Base-by-base conservation (phyloP, 1,140 invertebrate genomes). In the Leptinotarsa defecta region DNA sequence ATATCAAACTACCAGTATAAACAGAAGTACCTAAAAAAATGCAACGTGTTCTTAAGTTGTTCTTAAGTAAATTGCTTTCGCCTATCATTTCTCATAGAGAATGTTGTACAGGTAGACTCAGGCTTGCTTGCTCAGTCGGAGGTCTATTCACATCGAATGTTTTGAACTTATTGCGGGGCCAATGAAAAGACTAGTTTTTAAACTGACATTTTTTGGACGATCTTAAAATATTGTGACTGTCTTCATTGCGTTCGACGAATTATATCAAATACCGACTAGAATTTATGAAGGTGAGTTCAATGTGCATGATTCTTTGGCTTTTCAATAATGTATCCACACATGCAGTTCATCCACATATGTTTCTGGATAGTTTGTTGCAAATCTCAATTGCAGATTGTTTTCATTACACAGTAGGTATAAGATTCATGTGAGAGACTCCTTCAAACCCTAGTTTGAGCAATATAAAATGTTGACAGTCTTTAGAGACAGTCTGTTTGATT, bases 1-100 rank as follows among this genome's bases (percentile, higher is more conserved):
- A 57, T 57, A 57, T 57, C 52, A 57, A 57, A 57, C 52, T 57
- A 13, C 52, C 52, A 57, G 52, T 13, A 57, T 57, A 57, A 57
- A 57, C 52, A 57, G 3, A 43, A 57, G 52, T 57, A 57, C 52
- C 52, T 57, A 17, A 57, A 57, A 22, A 57, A 57, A 57, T 57
- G 17, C 52, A 57, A 57, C 52, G 4, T 57, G 52, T n/a, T 57
- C 52, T 57, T 27, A 4, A 24, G 24, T 24, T 24, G 24, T 24
- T 24, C 0, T 24, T 24, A 24, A 4, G 52, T 57, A 57, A 15
- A 0, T 57, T 19, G 17, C 52, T 57, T 57, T 57, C 52, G 52
- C 6, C 15, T 57, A 57, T 15, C 13, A 57, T 57, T 57, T 57
- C n/a, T 57, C n/a, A 57, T 57, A 57, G 52, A n/a, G 52, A 57